phyloP scores from a whole-genome alignment of 2,797 vertebrate species.

The Onychomys leucogaster region DNA sequence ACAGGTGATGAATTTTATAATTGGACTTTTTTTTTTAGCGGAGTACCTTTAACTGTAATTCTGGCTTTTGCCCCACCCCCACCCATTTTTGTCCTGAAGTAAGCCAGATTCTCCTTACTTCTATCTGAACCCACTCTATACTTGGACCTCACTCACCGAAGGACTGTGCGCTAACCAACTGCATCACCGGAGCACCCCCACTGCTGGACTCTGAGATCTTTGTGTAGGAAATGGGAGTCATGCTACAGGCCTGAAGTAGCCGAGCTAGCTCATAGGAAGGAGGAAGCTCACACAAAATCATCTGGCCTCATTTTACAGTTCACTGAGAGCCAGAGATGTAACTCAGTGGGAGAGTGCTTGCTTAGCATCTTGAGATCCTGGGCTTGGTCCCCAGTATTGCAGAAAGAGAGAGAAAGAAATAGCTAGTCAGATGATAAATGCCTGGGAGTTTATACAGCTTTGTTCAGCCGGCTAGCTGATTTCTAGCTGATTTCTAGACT shows the following conservation, averaged over 20 bases:
- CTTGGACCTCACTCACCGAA: not conserved
- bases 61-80: not conserved
- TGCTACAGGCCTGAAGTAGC: not conserved
- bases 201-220: not conserved
- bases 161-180: not conserved
- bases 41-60: constrained; percentile 42
- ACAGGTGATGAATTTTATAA: constrained; percentile 57
- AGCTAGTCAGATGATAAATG: not conserved
- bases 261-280: not conserved
- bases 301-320: constrained; percentile 14
- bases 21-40: constrained; percentile 64
- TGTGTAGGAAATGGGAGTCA: constrained; percentile 45
- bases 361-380: not conserved
- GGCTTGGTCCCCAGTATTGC: not conserved
- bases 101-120: constrained; percentile 46
- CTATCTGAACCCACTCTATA: not conserved
- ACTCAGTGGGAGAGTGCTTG: not conserved
- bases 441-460: not conserved
- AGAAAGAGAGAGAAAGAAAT: not conserved
- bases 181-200: not conserved
- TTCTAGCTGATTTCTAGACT: not conserved
- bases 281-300: not conserved
- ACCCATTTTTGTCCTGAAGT: not conserved
- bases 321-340: not conserved
- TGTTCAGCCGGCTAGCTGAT: not conserved